phyloP scores from a whole-genome alignment of 2,888 invertebrate genomes.

The Meghimatium bilineatum region DNA sequence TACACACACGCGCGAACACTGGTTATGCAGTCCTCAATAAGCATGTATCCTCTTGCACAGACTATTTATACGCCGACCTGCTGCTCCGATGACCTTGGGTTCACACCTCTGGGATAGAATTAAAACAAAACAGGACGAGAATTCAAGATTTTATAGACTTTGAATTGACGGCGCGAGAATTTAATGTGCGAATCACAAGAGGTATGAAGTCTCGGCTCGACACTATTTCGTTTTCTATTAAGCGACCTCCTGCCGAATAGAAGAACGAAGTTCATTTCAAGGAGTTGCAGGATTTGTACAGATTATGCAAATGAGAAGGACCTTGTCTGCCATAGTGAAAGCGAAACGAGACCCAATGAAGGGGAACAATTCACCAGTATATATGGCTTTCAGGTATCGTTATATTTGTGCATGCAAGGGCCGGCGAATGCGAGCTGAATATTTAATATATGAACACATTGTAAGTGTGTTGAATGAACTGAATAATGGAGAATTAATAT shows the following conservation, averaged over 20 bases:
- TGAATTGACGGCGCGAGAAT: constrained; percentile 15
- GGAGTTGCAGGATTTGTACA: not conserved
- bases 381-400: not conserved
- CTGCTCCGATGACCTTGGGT: constrained; percentile 22
- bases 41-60: not conserved
- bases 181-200: constrained; percentile 24
- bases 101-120: constrained; percentile 30
- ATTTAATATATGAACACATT: not conserved
- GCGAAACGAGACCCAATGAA: not conserved
- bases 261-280: not conserved
- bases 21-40: not conserved
- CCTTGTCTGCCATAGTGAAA: not conserved
- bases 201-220: constrained; percentile 15
- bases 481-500: not conserved
- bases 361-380: not conserved
- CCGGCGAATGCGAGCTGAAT: not conserved
- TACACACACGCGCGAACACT: not conserved
- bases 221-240: constrained; percentile 28
- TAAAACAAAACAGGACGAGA: constrained; percentile 22
- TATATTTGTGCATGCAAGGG: not conserved
- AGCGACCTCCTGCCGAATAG: not conserved
- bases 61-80: constrained; percentile 21
- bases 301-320: constrained; percentile 5
- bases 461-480: not conserved
- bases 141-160: constrained; percentile 39